These are phyloP conservation scores for Eulacestoma nigropectus DNA, from an alignment of 2,113 vertebrate genomes.

Conservation along the genomic window DNA sequence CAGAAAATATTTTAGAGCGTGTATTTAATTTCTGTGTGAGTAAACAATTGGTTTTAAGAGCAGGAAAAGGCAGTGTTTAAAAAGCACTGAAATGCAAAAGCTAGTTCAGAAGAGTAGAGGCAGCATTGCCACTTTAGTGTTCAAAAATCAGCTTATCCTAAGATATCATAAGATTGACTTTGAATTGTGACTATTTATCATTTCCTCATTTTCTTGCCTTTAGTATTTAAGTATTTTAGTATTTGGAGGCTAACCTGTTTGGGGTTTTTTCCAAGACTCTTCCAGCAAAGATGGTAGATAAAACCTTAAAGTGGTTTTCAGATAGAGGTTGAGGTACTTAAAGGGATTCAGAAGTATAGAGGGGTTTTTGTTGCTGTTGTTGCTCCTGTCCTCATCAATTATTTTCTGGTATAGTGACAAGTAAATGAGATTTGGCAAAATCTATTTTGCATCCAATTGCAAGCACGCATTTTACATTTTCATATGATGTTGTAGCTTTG, in stretches of 20 bases:
- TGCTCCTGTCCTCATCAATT: not conserved
- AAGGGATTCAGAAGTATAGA: not conserved
- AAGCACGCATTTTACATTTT: not conserved
- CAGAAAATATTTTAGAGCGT: conserved; percentile 17
- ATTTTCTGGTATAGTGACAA: not conserved
- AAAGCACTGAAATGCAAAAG: not conserved
- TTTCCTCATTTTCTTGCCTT: not conserved
- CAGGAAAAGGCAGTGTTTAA: not conserved
- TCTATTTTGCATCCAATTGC: not conserved
- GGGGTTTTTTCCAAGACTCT: not conserved
- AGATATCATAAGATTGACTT: not conserved
- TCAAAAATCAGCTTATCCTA: not conserved
- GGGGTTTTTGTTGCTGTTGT: not conserved
- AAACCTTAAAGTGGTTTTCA: not conserved
- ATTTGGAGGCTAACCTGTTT: not conserved
- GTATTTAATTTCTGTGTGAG: conserved; percentile 12
- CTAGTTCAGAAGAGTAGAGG: not conserved
- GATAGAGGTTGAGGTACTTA: not conserved
- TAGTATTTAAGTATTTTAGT: not conserved
- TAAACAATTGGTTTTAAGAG: not conserved
- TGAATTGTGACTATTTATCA: not conserved
- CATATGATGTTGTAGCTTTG: not conserved
- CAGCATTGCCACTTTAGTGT: not conserved
- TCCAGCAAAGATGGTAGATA: not conserved
- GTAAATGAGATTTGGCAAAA: not conserved